Percentiles rank a stretch among this genome's conserved stretches.
These are phyloP conservation scores for Artemia sp. DNA, from an alignment of 2,888 invertebrate genomes.

Conservation along the genomic window DNA sequence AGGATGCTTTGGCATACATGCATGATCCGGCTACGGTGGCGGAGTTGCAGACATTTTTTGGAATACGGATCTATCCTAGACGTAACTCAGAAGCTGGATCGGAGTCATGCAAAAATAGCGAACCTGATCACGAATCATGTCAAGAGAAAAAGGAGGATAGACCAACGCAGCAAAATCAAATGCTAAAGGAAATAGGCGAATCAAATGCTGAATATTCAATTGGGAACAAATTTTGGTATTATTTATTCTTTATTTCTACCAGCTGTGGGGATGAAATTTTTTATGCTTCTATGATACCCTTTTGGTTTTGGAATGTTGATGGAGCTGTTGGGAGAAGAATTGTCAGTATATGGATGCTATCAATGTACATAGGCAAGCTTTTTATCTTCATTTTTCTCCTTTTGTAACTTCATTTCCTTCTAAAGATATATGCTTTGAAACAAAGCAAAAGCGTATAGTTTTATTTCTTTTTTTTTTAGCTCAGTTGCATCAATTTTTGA, in stretches of 20 bases:
- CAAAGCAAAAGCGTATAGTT: no score
- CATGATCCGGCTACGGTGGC: neutral
- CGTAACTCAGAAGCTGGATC: no score
- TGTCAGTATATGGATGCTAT: constrained; percentile 59
- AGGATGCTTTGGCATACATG: neutral
- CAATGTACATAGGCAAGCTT: constrained; percentile 60
- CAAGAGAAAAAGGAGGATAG: neutral
- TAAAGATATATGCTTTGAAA: no score
- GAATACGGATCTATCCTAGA: neutral
- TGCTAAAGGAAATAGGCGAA: neutral
- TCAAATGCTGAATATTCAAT: constrained; percentile 17
- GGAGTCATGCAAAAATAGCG: neutral
- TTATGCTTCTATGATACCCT: constrained; percentile 76
- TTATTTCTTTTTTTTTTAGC: no score
- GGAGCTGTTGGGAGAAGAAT: constrained; percentile 66
- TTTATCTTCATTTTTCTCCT: no score
- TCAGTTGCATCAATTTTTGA: no score
- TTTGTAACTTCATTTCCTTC: no score
- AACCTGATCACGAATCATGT: neutral
- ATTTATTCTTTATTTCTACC: constrained; percentile 64
- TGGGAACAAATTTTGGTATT: constrained; percentile 58
- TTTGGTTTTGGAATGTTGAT: constrained; percentile 88
- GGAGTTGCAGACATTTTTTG: neutral
- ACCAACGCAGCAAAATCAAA: neutral
- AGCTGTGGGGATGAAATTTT: constrained; percentile 77